These are phyloP conservation scores for Pocota personata DNA, from an alignment of 2,888 invertebrate species.

Conservation along the genomic window DNA sequence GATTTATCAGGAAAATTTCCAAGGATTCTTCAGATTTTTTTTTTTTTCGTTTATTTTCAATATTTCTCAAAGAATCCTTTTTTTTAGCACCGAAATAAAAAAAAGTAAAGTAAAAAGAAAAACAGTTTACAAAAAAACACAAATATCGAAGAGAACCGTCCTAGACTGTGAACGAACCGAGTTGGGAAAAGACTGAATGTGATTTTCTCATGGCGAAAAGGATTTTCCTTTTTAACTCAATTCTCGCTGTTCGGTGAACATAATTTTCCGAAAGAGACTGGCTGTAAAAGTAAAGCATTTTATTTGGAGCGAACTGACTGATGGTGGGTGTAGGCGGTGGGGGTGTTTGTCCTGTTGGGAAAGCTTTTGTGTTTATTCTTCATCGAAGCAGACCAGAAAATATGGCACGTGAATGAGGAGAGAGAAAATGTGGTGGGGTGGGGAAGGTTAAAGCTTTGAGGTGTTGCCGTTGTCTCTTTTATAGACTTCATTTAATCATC, in stretches of 20 bases:
- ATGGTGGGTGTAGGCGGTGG: constrained; percentile 40
- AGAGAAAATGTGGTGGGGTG: neutral
- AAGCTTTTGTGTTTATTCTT: constrained; percentile 38
- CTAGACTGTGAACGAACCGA: constrained; percentile 55
- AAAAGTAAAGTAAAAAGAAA: constrained; percentile 10
- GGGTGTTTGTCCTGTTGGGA: constrained; percentile 11
- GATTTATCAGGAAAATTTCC: neutral
- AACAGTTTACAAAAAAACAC: constrained; percentile 45
- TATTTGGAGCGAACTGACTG: constrained; percentile 6
- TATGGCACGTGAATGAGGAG: neutral
- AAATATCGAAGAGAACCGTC: constrained; percentile 47
- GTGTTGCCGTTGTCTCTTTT: neutral
- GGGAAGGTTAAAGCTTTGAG: constrained; percentile 8
- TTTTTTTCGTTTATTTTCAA: neutral
- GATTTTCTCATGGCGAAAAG: constrained; percentile 60
- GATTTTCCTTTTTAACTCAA: constrained; percentile 43
- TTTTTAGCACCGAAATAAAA: neutral
- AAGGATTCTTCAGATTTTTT: neutral
- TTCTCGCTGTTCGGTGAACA: neutral
- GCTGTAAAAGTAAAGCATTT: constrained; percentile 42
- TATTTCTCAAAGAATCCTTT: neutral
- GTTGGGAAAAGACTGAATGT: constrained; percentile 68
- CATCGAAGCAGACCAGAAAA: neutral
- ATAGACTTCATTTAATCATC: neutral
- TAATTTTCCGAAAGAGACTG: constrained; percentile 61